Conservation (phyloP, 2,888 invertebrate genomes). For the Sicus ferrugineus region DNA sequence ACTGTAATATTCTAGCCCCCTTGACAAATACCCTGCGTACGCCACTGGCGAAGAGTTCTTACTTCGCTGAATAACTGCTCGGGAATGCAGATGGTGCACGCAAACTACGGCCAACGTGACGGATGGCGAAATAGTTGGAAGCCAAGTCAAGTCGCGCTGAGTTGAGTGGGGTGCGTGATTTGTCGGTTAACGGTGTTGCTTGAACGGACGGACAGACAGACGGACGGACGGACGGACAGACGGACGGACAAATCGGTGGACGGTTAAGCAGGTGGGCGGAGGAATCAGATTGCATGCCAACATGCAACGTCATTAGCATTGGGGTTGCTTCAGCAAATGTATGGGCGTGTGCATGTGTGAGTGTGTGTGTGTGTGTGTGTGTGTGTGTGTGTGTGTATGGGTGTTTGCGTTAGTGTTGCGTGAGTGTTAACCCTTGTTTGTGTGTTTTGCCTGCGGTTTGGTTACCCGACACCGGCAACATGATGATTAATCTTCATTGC, state of each 20-base stretch:
- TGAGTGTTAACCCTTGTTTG: background rate
- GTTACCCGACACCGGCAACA: slow-evolving; percentile 20
- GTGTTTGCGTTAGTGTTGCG: slow-evolving; percentile 1
- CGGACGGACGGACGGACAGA: no score
- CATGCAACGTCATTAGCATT: slow-evolving; percentile 34
- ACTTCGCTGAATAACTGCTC: no score
- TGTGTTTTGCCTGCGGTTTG: slow-evolving; percentile 13
- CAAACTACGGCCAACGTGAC: slow-evolving; percentile 22
- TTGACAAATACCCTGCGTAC: no score
- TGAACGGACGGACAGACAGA: no score
- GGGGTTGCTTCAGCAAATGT: background rate
- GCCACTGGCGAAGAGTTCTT: no score
- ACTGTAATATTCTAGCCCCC: no score
- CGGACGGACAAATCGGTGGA: no score
- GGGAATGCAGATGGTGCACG: background rate
- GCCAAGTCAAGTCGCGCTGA: slow-evolving; percentile 23
- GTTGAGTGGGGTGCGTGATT: slow-evolving; percentile 9
- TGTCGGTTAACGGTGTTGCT: background rate
- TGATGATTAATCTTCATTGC: slow-evolving; percentile 23
- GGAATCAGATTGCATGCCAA: slow-evolving; percentile 30
- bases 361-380: no score
- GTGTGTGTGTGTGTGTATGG: slow-evolving; percentile 3
- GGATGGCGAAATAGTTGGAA: slow-evolving; percentile 33
- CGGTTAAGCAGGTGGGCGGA: background rate
- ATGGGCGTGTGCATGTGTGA: slow-evolving; percentile 1